Evolutionary conservation across 2,888 invertebrate species (phyloP), one percentile per base, ranked within the genome.

Genomic region (Hirudinaria manillensis): DNA sequence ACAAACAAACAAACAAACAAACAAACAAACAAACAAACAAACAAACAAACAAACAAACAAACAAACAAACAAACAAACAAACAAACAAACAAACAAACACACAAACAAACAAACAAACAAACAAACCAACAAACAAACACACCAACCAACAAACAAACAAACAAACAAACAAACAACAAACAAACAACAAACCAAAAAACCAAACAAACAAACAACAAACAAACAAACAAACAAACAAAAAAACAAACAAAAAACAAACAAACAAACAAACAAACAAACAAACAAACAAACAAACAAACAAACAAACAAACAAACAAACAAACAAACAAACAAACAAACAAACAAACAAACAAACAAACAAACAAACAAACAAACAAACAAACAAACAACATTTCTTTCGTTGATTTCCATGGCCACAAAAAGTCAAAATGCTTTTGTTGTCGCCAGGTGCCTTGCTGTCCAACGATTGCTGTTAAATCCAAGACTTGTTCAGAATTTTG

Each of bases 1-100:
- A 53, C 53, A 53, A 53, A 53, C 53, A 53, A 53, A 53, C 53
- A 53, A 53, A 53, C 53, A 53, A 19, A 53, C 53, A 53, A 19
- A 53, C 53, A 53, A 19, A 21, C 53, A 53, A 19, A 53, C 53
- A 53, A 19, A 53, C 53, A 53, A 19, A 53, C 53, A 53, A 19
- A 53, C 53, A 53, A 19, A 53, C 53, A 53, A 53, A 53, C 53
- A 53, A 19, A 53, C 53, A 53, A 19, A 53, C 53, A 53, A 53
- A 53, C 53, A 53, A 19, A 53, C 53, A 53, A 19, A 53, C 53
- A 53, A 19, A 53, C 53, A 53, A 19, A 53, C 21, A n/a, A n/a
- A n/a, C 53, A 53, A 13, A 53, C 13, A 16, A 53, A 53, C 53
- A 16, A 53, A 16, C 53, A 16, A 53, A 16, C 53, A 16, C 21